Evolutionary conservation across 2,113 vertebrate genomes (phyloP).

Genomic region (Leptocoma aspasia): DNA sequence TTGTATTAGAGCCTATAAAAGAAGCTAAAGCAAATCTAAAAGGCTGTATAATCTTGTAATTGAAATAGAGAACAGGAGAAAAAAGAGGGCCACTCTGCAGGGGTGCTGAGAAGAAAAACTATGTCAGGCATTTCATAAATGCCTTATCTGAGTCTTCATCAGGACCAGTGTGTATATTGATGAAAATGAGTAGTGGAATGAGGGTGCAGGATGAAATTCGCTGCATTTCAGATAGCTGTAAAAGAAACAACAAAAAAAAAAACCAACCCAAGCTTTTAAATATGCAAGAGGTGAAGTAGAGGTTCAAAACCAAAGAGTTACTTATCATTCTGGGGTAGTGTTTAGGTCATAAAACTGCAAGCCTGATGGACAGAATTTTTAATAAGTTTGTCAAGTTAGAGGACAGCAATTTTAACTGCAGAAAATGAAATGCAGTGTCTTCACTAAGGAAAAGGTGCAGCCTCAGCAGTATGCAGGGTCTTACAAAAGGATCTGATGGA

Average conservation of each 20-base stretch:
- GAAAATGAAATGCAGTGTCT: background rate
- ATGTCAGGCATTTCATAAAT: background rate
- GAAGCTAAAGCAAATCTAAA: slow-evolving; percentile 10
- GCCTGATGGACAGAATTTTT: background rate
- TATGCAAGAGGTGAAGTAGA: background rate
- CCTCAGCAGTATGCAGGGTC: background rate
- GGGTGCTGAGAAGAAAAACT: background rate
- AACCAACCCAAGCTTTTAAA: background rate
- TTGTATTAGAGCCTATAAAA: slow-evolving; percentile 9
- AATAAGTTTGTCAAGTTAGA: background rate
- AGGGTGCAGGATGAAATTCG: background rate
- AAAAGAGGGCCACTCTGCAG: background rate
- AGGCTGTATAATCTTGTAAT: background rate
- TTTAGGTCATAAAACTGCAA: background rate
- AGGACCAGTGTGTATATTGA: background rate
- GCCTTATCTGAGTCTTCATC: background rate
- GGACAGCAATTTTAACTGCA: background rate
- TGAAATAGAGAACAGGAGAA: background rate
- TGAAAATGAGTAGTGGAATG: background rate
- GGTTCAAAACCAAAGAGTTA: background rate
- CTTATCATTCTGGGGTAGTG: background rate
- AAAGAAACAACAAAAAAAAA: background rate
- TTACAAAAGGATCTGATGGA: background rate
- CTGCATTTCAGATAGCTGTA: background rate
- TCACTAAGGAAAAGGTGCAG: background rate